Evolutionary conservation across 2,888 invertebrate genomes (phyloP).

Genomic region (Smittia sp.): DNA sequence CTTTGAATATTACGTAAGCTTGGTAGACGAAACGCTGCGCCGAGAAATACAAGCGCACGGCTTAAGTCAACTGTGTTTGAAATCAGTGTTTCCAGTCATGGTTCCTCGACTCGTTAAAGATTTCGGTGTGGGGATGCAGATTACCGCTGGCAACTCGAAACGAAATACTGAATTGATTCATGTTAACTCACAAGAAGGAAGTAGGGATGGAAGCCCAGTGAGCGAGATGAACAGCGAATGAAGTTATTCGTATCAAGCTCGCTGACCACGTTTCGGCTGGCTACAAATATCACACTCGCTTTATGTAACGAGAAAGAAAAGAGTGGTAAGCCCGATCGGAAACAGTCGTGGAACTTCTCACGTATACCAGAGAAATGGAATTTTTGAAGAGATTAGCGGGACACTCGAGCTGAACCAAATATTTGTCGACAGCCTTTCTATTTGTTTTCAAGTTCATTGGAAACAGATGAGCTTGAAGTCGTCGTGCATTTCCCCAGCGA

Average conservation of each 20-base stretch:
- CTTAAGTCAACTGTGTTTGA: neutral
- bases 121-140: neutral
- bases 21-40: slow-evolving; percentile 29
- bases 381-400: too few relatives aligned
- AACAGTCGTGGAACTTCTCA: neutral
- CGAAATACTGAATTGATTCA: neutral
- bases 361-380: neutral
- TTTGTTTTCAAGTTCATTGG: slow-evolving; percentile 6
- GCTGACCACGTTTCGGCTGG: neutral
- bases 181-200: neutral
- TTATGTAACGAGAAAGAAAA: neutral
- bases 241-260: neutral
- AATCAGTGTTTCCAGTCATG: slow-evolving; percentile 35
- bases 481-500: too few relatives aligned
- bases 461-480: neutral
- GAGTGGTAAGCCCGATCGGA: neutral
- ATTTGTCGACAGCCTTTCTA: too few relatives aligned
- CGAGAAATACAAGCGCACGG: slow-evolving; percentile 25
- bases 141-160: neutral
- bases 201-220: slow-evolving; percentile 7
- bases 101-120: neutral
- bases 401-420: too few relatives aligned
- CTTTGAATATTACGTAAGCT: slow-evolving; percentile 39
- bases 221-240: slow-evolving; percentile 8
- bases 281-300: neutral